A percentile compares a stretch with the other conserved stretches of the same genome.
Evolutionary conservation across 2,888 invertebrate genomes (phyloP).

Genomic region (Bedellia somnulentella): DNA sequence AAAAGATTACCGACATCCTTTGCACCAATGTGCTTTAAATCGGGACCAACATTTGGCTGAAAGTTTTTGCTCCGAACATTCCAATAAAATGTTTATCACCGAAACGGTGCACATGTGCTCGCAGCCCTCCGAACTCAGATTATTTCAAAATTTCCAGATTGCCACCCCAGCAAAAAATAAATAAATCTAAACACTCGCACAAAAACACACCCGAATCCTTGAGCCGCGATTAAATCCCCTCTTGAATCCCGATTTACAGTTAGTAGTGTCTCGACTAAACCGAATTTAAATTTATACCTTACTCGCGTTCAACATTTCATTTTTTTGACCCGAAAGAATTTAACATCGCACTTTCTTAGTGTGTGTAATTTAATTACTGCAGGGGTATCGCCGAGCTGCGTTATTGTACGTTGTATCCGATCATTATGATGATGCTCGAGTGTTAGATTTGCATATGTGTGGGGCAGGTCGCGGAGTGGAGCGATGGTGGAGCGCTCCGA

Average conservation of each 20-base stretch:
- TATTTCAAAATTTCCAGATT: conserved; percentile 58
- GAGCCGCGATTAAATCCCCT: conserved; percentile 38
- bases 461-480: conserved; percentile 16
- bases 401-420: conserved; percentile 10
- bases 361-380: conserved; percentile 5
- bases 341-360: conserved; percentile 5
- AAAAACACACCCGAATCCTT: conserved; percentile 51
- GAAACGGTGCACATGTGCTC: conserved; percentile 42
- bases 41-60: conserved; percentile 52
- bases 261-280: conserved; percentile 23
- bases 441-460: conserved; percentile 18
- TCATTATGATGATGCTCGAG: conserved; percentile 10
- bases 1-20: no score
- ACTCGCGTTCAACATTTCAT: conserved; percentile 1
- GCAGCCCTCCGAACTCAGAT: conserved; percentile 35
- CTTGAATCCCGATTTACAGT: conserved; percentile 41
- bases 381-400: conserved; percentile 6
- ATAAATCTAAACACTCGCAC: conserved; percentile 42
- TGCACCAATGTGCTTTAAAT: no score
- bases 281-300: conserved; percentile 13
- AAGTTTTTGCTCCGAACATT: conserved; percentile 53
- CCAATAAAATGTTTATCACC: conserved; percentile 61
- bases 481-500: conserved; percentile 29
- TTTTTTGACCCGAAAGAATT: conserved; percentile 12
- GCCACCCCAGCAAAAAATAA: conserved; percentile 59